Percentiles rank a stretch among this genome's conserved stretches.
phyloP scores from a whole-genome alignment of 2,113 vertebrate species.

The Mesocricetus auratus region DNA sequence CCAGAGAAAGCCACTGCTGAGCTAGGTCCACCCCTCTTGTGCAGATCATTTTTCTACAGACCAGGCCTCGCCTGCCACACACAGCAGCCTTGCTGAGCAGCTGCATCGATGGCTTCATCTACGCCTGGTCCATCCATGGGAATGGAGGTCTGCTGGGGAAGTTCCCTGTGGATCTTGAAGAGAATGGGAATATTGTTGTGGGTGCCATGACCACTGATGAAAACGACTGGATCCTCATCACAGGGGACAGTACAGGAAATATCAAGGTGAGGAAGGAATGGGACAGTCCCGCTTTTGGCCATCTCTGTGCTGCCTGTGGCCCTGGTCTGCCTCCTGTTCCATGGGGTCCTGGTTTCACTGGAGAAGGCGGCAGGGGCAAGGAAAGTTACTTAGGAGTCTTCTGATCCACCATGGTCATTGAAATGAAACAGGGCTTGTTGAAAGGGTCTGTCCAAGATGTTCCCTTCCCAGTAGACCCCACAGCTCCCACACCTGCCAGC shows the following conservation, averaged over 20 bases:
- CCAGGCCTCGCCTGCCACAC: conserved; percentile 68
- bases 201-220: conserved; percentile 65
- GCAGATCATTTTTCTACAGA: conserved; percentile 75
- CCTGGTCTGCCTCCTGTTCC: background rate
- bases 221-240: conserved; percentile 66
- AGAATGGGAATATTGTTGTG: background rate
- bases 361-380: background rate
- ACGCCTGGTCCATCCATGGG: conserved; percentile 66
- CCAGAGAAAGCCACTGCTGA: background rate
- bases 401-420: background rate
- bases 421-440: background rate
- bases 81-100: conserved; percentile 53
- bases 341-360: background rate
- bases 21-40: background rate
- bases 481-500: background rate
- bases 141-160: conserved; percentile 81
- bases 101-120: conserved; percentile 65
- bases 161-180: conserved; percentile 46
- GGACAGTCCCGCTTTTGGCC: background rate
- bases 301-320: background rate
- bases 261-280: conserved; percentile 75
- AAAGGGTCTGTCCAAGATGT: background rate
- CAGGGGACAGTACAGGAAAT: conserved; percentile 76
- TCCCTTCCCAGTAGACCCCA: background rate
- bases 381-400: background rate